Evolutionary conservation across 2,888 invertebrate genomes (phyloP).

Genomic region (Drosophila fungiperda): DNA sequence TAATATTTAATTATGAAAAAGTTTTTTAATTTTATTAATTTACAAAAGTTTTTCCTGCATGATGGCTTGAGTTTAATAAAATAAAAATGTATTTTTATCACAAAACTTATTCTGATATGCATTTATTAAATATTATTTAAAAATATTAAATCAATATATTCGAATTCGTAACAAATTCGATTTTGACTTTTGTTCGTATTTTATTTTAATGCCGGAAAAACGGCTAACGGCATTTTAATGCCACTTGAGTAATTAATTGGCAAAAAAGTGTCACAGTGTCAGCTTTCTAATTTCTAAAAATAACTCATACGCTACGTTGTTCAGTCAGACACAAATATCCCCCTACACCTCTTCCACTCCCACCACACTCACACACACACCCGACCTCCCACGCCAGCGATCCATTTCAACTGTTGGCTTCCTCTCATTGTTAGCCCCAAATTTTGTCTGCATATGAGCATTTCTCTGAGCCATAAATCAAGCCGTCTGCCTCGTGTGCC

Average conservation of each 20-base stretch:
- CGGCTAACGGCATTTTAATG: conserved; percentile 42
- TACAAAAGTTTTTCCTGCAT: background rate
- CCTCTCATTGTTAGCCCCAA: conserved; percentile 10
- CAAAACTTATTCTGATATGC: background rate
- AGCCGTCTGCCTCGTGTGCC: conserved; percentile 40
- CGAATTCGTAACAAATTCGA: background rate
- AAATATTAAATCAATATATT: background rate
- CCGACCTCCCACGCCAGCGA: conserved; percentile 4
- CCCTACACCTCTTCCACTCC: too few species aligned
- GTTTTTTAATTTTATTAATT: background rate
- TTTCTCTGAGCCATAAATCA: conserved; percentile 63
- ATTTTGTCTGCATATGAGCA: conserved; percentile 43
- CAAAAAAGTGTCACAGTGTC: conserved; percentile 61
- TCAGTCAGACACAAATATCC: background rate
- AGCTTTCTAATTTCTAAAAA: conserved; percentile 75
- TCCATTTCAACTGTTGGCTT: conserved; percentile 41
- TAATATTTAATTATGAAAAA: background rate
- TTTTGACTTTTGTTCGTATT: conserved; percentile 16
- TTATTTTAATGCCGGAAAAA: conserved; percentile 26
- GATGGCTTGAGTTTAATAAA: background rate
- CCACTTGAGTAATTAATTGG: conserved; percentile 63
- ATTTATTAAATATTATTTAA: background rate
- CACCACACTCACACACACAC: background rate
- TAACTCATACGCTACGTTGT: conserved; percentile 67
- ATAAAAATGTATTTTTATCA: background rate